Percentiles rank a stretch among this genome's conserved stretches.
These are phyloP conservation scores for Noctua janthina DNA, from an alignment of 2,888 invertebrate species.

Conservation along the genomic window DNA sequence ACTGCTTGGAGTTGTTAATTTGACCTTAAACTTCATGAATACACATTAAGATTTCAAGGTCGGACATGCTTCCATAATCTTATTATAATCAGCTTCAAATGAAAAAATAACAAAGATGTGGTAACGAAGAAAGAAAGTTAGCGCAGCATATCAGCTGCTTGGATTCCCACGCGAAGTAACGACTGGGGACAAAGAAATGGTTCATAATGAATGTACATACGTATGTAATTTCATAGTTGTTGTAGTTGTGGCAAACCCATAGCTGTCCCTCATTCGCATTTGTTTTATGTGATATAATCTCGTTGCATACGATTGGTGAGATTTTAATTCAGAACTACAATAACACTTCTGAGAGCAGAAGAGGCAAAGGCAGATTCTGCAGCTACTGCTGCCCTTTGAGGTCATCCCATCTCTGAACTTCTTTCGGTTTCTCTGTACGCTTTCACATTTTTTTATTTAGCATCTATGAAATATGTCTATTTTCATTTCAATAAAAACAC, in stretches of 20 bases:
- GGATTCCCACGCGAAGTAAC: conserved; percentile 19
- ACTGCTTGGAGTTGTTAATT: conserved; percentile 57
- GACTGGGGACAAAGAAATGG: conserved; percentile 1
- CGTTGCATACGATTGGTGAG: neutral
- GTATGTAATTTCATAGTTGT: neutral
- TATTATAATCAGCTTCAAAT: conserved; percentile 57
- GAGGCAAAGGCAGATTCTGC: neutral
- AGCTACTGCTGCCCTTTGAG: neutral
- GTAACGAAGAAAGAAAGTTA: conserved; percentile 14
- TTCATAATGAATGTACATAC: neutral
- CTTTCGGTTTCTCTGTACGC: neutral
- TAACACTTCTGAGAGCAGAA: neutral
- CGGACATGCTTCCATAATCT: conserved; percentile 63
- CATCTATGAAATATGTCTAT: neutral
- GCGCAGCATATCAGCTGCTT: conserved; percentile 33
- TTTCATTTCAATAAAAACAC: neutral
- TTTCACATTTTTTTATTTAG: neutral
- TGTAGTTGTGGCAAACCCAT: conserved; percentile 3
- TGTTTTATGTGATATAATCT: neutral
- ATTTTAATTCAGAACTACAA: neutral
- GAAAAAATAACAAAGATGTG: conserved; percentile 51
- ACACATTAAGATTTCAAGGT: conserved; percentile 71
- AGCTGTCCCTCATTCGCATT: neutral
- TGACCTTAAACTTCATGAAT: conserved; percentile 73
- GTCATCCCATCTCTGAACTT: neutral